Base-by-base conservation (phyloP, 2,888 invertebrate genomes). In the Drosophila putrida region DNA sequence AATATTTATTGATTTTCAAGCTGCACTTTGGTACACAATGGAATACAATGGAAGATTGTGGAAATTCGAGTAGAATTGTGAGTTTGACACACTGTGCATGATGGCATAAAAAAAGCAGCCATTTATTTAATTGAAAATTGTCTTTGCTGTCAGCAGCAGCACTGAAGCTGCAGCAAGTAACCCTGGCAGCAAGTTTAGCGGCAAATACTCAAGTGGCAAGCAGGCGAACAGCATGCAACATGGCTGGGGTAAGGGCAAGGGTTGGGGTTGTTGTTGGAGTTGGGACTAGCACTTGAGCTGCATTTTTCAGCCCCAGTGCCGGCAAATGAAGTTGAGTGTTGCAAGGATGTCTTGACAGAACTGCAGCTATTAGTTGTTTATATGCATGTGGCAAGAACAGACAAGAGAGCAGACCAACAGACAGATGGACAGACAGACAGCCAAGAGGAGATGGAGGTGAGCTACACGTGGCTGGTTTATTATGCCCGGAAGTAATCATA, bases 101-200 rank as follows among this genome's bases (percentile, higher is more conserved):
- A 35, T 58, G 71, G 66, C 39, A 76, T 67, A 70, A 76, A 83
- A 20, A 81, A 83, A 71, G 65, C 64, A 79, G 70, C 79, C 73
- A 84, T 86, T 85, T 86, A 85, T 86, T 85, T 85, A 85, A 86
- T 85, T 85, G 86, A 86, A 86, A 86, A 85, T 84, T 85, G 84
- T 84, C 85, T 84, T 72, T 61, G 71, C 84, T 84, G 84, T 86
- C 86, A 83, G 64, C 75, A 59, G 53, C 85, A 84, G 80, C 47
- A 27, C 39, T 28, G 36, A 39, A 6, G 38, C 31, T 50, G 67
- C 66, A 41, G 49, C 73, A 59, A 25, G 67, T 43, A 31, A 47
- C 49, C 55, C 54, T 68, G 49, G 69, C 41, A 64, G 78, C 71
- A 78, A 59, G 69, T 62, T 73, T 43, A 65, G 74, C 65, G 61